Percentiles rank a stretch among this genome's conserved stretches.
Conservation (phyloP, 2,797 vertebrate genomes). For the Sebastes elongatus region DNA sequence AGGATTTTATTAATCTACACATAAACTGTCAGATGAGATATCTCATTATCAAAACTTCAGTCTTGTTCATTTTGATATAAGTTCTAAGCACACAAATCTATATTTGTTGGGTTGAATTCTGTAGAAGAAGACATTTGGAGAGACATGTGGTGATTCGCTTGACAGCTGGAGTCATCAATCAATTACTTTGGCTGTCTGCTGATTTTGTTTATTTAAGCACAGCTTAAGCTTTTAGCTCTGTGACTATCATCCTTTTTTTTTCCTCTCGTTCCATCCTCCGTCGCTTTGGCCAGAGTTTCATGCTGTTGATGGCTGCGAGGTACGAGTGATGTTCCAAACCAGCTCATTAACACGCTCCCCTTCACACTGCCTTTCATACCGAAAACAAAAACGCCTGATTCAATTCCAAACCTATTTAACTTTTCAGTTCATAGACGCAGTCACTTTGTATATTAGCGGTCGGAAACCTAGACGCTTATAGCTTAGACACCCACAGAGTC, state of each 20-base stretch:
- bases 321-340: constrained; percentile 27
- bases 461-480: constrained; percentile 22
- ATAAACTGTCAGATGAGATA: neutral
- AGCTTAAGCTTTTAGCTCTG: neutral
- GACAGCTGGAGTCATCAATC: neutral
- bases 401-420: constrained; percentile 53
- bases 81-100: neutral
- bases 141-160: neutral
- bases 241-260: neutral
- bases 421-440: constrained; percentile 28
- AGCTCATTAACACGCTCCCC: constrained; percentile 56
- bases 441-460: constrained; percentile 50
- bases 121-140: constrained; percentile 5
- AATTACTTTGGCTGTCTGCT: neutral
- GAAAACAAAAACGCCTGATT: constrained; percentile 12
- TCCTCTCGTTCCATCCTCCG: neutral
- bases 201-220: neutral
- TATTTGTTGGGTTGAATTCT: neutral
- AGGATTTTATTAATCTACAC: neutral
- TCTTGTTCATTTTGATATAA: neutral
- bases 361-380: constrained; percentile 34
- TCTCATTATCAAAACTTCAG: neutral
- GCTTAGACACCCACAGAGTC: constrained; percentile 35
- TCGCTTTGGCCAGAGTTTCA: constrained; percentile 4
- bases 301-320: constrained; percentile 8